phyloP scores from a whole-genome alignment of 1,140 invertebrate species.

The Medauroidea extradentata region DNA sequence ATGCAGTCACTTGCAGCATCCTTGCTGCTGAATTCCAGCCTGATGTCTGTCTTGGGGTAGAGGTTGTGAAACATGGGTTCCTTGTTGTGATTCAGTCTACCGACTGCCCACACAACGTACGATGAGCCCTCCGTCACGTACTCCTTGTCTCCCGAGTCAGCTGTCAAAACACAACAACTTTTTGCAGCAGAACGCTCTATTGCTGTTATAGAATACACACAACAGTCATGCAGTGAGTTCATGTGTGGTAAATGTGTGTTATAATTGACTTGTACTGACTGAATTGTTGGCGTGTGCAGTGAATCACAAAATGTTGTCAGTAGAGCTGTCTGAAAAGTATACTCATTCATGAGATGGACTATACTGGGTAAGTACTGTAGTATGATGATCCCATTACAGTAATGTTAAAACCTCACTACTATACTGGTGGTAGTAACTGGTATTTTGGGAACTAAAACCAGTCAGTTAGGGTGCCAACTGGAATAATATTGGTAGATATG shows the following conservation, averaged over 20 bases:
- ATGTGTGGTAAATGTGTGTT: not conserved
- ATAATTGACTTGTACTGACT: not conserved
- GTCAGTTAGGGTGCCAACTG: no score
- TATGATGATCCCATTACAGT: no score
- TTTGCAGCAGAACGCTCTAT: not conserved
- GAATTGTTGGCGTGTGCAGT: not conserved
- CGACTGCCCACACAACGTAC: conserved; percentile 81
- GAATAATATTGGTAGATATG: no score
- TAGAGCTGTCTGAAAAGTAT: no score
- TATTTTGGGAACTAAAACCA: no score
- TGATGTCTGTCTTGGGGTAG: conserved; percentile 66
- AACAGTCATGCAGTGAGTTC: not conserved
- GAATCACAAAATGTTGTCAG: not conserved
- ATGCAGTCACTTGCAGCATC: conserved; percentile 63
- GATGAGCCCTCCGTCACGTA: conserved; percentile 59
- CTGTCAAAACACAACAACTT: no score
- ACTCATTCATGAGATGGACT: no score
- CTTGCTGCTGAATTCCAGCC: conserved; percentile 60
- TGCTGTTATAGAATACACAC: no score
- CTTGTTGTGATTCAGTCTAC: conserved; percentile 68
- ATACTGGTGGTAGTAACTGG: no score
- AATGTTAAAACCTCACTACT: no score
- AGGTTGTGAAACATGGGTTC: conserved; percentile 81
- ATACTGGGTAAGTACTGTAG: no score
- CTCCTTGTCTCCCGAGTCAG: conserved; percentile 73